A percentile compares a stretch with the other conserved stretches of the same genome.
These are phyloP conservation scores for Falco cherrug DNA, from an alignment of 2,797 vertebrate species.

Conservation along the genomic window DNA sequence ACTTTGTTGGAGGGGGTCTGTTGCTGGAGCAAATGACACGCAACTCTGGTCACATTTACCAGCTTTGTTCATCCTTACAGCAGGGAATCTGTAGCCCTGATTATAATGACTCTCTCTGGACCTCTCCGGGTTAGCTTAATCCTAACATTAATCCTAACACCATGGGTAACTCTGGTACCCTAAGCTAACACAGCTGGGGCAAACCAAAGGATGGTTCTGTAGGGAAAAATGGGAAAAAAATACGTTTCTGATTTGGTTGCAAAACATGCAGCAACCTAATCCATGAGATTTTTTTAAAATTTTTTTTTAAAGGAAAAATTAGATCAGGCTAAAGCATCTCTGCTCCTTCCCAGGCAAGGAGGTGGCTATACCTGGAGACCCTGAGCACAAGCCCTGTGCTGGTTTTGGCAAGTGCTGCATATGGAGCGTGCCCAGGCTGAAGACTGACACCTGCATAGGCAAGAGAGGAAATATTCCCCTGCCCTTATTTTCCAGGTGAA, in stretches of 20 bases:
- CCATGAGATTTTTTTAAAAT: not conserved
- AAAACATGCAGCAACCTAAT: not conserved
- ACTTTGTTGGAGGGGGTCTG: not conserved
- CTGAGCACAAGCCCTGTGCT: fast-evolving
- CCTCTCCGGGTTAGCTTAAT: not conserved
- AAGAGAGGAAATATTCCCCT: not conserved
- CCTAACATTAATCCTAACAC: not conserved
- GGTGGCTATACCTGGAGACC: not conserved
- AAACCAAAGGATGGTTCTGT: not conserved
- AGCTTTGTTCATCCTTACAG: not conserved
- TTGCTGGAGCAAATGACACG: not conserved
- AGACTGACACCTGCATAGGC: not conserved
- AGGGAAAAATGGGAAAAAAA: not conserved
- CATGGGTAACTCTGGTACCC: not conserved
- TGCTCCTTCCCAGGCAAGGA: not conserved
- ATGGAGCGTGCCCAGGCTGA: not conserved
- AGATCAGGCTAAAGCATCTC: not conserved
- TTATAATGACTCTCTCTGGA: not conserved
- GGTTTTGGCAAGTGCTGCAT: fast-evolving
- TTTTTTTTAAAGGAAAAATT: too few species aligned
- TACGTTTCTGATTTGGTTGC: not conserved
- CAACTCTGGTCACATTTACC: fast-evolving
- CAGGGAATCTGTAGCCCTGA: not conserved
- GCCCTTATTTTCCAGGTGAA: not conserved
- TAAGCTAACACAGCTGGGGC: fast-evolving